Evolutionary conservation across 2,797 vertebrate genomes (phyloP), one percentile per base, ranked within the genome.

Genomic region (Pseudotriccus pelzelni): DNA sequence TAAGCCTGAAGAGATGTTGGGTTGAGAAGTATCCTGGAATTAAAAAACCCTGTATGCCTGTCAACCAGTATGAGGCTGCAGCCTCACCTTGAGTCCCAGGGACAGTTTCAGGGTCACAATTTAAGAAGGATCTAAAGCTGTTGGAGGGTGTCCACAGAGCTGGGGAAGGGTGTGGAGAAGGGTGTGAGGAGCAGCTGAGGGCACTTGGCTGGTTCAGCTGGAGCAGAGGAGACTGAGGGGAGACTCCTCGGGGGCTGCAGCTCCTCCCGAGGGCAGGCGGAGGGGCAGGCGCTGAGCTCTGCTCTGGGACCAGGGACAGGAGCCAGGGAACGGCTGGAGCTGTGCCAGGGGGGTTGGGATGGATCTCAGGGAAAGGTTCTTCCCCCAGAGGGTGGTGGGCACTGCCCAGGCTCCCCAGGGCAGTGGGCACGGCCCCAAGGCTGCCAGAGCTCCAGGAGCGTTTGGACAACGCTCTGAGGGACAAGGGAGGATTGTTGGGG

Each of bases 351-450:
- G 34, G 0, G 27, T n/a, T 46, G 76, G 60, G 10, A 19, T 47
- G 56, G 83, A 86, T 4, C 34, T 70, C 56, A 77, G 64, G 84
- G 56, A 12, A 78, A 70, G 66, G 66, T 49, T 73, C 84, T 73
- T 58, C 15, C 27, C 75, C 59, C 75, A 46, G n/a, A 79, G 84
- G 75, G 0, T 59, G 76, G 28, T 73, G 37, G 67, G 46, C 76
- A 73, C 76, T 87, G 85, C 11, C 46, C 68, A 74, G 85, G 76
- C 77, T 81, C 14, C 85, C 69, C 68, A 81, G 77, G 85, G 62
- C 67, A 59, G 67, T 68, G 84, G 58, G 25, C 73, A 49, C 30
- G 4, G 68, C 60, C 68, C 85, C 85, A 2, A 80, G 77, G 85
- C 69, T 88, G 86, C 78, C 86, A 83, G 49, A 83, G 87, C 78